Base-by-base conservation (phyloP, 37 sponge, comb jelly and placozoan genomes). In the Haliclona indistincta region DNA sequence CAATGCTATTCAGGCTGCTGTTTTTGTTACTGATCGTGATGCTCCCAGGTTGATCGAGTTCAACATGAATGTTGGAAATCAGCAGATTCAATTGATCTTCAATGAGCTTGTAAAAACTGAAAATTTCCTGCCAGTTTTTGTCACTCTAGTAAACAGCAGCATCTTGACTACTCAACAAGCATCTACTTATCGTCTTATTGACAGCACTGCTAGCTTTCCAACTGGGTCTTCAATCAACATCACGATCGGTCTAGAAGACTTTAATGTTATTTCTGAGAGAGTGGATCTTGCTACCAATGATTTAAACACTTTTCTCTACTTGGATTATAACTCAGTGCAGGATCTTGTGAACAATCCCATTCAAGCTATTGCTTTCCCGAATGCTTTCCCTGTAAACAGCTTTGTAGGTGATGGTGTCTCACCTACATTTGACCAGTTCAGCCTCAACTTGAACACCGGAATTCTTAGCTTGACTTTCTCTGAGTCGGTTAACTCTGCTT, bases 271-370 rank as follows among this genome's bases (percentile, higher is more conserved):
- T 22, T 73, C 85, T 3, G 74, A 79, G 36, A 76, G 42, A 2
- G 30, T 81, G 1, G 71, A 60, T 42, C 53, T 91, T 11, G 91
- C 86, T 5, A 81, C 91, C 0, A 43, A n/a, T 1, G 43, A 29
- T n/a, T 66, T 77, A 38, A 85, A 85, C 56, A 91, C 91, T 22
- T 91, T 77, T 69, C 47, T 85, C 28, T 49, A 77, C 13, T 68
- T 91, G 42, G 79, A 74, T 28, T 68, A 78, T 13, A 61, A 64
- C 58, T 67, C 89, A 56, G 83, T 85, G 10, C 32, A 33, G 7
- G 94, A 88, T 43, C 61, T 93, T 30, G 77, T 86, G 54, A 64
- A 70, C 0, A 93, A 93, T 79, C 86, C 86, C 32, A 64, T 84
- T 35, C 32, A 54, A 30, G 71, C 94, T 8, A 78, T 93, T 30